phyloP scores from a whole-genome alignment of 2,797 vertebrate species.

The Craterocephalus amniculus region DNA sequence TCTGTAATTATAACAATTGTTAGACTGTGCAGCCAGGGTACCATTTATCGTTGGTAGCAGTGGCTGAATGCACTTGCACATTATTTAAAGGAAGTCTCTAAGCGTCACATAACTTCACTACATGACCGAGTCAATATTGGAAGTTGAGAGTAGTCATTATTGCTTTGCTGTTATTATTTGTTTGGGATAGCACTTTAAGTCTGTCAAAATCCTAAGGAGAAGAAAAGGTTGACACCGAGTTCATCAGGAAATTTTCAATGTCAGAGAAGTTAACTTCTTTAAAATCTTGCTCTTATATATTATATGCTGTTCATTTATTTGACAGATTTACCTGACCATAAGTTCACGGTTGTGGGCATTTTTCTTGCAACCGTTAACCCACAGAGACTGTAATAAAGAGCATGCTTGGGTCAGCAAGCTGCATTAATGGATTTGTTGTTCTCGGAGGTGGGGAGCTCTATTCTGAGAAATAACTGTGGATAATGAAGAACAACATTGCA shows the following conservation, averaged over 20 bases:
- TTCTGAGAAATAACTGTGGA: conserved; percentile 51
- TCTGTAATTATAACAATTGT: conserved; percentile 47
- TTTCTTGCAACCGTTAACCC: conserved; percentile 36
- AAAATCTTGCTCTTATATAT: not conserved
- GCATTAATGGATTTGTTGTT: conserved; percentile 48
- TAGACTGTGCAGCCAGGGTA: conserved; percentile 20
- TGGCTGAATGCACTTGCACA: conserved; percentile 26
- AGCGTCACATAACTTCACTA: conserved; percentile 23
- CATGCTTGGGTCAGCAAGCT: conserved; percentile 52
- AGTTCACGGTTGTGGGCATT: conserved; percentile 30
- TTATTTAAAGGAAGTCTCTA: conserved; percentile 38
- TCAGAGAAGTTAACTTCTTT: conserved; percentile 13
- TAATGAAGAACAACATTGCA: conserved; percentile 43
- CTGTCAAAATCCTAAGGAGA: conserved; percentile 4
- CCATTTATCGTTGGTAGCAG: conserved; percentile 4
- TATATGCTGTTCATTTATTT: conserved; percentile 18
- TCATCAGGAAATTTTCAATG: not conserved
- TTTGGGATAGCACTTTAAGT: conserved; percentile 20
- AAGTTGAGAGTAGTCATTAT: conserved; percentile 53
- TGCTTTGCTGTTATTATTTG: conserved; percentile 46
- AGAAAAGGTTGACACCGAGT: conserved; percentile 17
- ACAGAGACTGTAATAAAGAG: conserved; percentile 45
- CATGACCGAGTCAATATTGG: conserved; percentile 27
- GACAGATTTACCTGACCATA: conserved; percentile 13
- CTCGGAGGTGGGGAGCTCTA: conserved; percentile 34